A percentile compares a stretch with the other conserved stretches of the same genome.
Conservation (phyloP, 2,113 vertebrate genomes). For the Sinocyclocheilus maitianheensis region DNA sequence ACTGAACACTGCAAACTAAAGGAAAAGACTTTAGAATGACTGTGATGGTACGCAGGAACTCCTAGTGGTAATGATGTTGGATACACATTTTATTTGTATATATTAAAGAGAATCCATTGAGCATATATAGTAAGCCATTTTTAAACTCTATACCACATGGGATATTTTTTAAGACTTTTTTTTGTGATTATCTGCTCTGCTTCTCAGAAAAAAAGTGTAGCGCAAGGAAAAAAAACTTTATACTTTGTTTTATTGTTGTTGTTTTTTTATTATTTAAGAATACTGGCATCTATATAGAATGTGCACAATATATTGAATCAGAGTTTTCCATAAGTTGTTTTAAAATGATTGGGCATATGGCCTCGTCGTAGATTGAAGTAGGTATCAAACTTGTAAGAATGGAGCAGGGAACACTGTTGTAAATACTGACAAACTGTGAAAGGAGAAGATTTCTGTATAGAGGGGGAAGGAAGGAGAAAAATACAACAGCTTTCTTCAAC, state of each 20-base stretch:
- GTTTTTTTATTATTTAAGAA: constrained; percentile 64
- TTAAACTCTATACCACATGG: constrained; percentile 56
- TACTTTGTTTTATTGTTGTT: constrained; percentile 63
- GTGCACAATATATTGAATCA: constrained; percentile 35
- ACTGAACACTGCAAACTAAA: constrained; percentile 50
- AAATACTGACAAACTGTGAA: constrained; percentile 69
- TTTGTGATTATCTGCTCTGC: constrained; percentile 23
- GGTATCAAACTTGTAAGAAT: neutral
- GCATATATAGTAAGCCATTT: constrained; percentile 60
- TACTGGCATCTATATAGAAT: constrained; percentile 53
- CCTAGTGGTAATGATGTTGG: constrained; percentile 56
- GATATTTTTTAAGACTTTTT: constrained; percentile 33
- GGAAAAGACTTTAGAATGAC: constrained; percentile 9
- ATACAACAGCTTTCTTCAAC: constrained; percentile 49
- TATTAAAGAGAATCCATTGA: constrained; percentile 61
- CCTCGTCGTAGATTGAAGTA: neutral
- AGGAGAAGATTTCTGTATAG: constrained; percentile 46
- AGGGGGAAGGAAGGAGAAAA: neutral
- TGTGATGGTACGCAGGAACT: constrained; percentile 41
- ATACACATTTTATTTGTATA: constrained; percentile 69
- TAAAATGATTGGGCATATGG: constrained; percentile 7
- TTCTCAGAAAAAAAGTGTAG: constrained; percentile 49
- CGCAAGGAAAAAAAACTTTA: constrained; percentile 53
- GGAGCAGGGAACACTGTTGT: constrained; percentile 52
- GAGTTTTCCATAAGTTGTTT: constrained; percentile 31